Conservation (phyloP, 2,113 vertebrate species). For the Illadopsis cleaveri region DNA sequence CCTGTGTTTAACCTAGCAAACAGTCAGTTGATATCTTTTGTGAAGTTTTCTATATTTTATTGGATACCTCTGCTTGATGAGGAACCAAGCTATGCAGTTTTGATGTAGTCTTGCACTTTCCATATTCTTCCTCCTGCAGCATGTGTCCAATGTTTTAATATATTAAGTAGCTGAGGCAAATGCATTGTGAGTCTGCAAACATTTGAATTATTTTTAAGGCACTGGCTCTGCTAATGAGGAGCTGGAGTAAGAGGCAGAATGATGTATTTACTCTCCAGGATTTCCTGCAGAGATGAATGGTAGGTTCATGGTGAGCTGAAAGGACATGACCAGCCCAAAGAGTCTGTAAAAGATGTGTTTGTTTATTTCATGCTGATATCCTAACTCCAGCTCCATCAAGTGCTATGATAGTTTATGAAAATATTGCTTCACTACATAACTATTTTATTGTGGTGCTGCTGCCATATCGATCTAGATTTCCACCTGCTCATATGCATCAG, state of each 20-base stretch:
- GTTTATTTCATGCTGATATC: not conserved
- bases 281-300: not conserved
- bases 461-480: not conserved
- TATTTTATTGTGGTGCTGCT: not conserved
- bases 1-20: conserved; percentile 18
- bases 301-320: not conserved
- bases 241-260: not conserved
- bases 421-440: not conserved
- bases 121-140: not conserved
- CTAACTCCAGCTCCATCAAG: not conserved
- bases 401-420: not conserved
- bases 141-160: not conserved
- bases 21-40: not conserved
- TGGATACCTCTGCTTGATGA: not conserved
- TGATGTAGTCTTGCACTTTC: not conserved
- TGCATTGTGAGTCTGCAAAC: not conserved
- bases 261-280: not conserved
- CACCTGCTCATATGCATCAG: not conserved
- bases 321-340: not conserved
- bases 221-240: not conserved
- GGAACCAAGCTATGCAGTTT: not conserved
- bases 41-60: not conserved
- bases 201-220: not conserved
- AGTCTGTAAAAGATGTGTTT: not conserved
- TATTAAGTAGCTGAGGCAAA: not conserved